Evolutionary conservation across 1,140 invertebrate genomes (phyloP), one percentile per base, ranked within the genome.

Genomic region (Psilanteris sp.): DNA sequence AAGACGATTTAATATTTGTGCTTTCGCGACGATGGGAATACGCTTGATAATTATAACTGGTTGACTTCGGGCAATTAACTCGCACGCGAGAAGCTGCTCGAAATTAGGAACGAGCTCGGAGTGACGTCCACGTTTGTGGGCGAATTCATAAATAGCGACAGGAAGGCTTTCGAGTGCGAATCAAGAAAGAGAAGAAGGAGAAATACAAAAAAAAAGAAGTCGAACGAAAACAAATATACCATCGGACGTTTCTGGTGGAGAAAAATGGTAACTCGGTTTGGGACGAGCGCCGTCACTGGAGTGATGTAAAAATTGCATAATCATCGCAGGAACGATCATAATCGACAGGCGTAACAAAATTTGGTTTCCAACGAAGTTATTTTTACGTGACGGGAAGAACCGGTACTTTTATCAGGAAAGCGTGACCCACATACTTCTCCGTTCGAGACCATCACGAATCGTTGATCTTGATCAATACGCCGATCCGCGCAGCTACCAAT

Each of bases 351-450:
- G 55, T 57, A 62, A 62, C 57, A 64, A 76, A 77, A 68, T 72
- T 77, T 50, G 68, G 68, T 54, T 77, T 64, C 39, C 46, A 74
- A 18, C 10, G 34, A 32, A 41, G 50, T 18, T 41, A 62, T 59
- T 77, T 72, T 72, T 64, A 59, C 48, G 34, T 29, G 22, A 9
- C 29, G 44, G 13, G 26, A 71, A 74, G 70, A 78, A 78, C 43
- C 76, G 76, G 70, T 78, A 78, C 76, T 78, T 78, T 78, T 74
- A 78, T 71, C 70, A 62, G 66, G 41, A 50, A 74, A 78, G 34
- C 76, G 70, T 74, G 70, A 74, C 70, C 76, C 66, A 78, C 66
- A 74, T 78, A 78, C 54, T 78, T 78, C 7, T 66, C 70, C 68
- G 70, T 62, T 74, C 59, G 76, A 71, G 66, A 78, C 76, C 76